Conservation (phyloP, 2,797 vertebrate species). For the Gallinago stenura region DNA sequence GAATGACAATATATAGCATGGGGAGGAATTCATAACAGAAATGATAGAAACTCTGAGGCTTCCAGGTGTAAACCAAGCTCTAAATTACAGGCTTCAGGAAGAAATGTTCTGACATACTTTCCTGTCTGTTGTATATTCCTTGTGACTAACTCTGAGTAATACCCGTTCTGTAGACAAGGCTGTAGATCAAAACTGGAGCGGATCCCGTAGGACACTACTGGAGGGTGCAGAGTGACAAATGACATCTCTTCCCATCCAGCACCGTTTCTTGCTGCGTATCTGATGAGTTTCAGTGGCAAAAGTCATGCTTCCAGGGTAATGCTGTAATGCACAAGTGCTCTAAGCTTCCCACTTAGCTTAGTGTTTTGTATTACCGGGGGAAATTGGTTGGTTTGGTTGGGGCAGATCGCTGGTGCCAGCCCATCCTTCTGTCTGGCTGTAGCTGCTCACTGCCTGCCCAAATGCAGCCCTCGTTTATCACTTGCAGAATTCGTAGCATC, state of each 20-base stretch:
- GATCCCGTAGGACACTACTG: not conserved
- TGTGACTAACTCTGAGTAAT: not conserved
- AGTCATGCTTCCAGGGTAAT: not conserved
- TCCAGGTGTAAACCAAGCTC: not conserved
- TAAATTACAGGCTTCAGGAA: slow-evolving; percentile 10
- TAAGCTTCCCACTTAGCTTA: not conserved
- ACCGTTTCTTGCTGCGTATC: fast-evolving
- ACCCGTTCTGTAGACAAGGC: not conserved
- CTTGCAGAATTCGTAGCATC: not conserved
- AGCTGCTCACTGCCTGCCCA: not conserved
- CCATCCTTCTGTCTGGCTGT: not conserved
- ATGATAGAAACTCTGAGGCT: not conserved
- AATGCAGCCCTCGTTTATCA: not conserved
- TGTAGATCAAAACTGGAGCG: slow-evolving; percentile 26
- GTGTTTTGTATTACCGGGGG: not conserved
- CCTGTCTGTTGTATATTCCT: not conserved
- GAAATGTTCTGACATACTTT: slow-evolving; percentile 6
- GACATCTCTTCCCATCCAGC: not conserved
- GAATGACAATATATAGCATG: not conserved
- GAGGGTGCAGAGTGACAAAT: not conserved
- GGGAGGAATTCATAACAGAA: not conserved
- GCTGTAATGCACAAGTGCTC: not conserved
- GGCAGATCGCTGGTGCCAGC: fast-evolving
- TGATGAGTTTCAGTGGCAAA: not conserved
- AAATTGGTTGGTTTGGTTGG: not conserved